Base-by-base conservation (phyloP, 2,797 vertebrate species). In the Acanthornis magna region DNA sequence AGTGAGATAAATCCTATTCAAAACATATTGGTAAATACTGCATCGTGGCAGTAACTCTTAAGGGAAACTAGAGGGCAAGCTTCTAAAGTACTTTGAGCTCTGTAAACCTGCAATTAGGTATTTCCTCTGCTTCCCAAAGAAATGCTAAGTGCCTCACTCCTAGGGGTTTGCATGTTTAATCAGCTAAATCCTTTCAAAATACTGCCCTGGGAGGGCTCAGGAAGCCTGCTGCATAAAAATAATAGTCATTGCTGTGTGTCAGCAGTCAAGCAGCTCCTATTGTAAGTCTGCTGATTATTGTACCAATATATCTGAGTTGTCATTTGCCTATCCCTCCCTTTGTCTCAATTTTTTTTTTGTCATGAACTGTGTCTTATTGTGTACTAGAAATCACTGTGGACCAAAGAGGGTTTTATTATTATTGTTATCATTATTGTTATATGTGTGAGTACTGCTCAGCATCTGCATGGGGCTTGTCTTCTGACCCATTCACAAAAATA, bases 31-130 rank as follows among this genome's bases (percentile, higher is more conserved):
- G 13, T 57, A 61, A 60, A 36, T 61, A 19, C 21, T 45, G 26
- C 38, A 19, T 29, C 1, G 7, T 82, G 83, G 82, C 85, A 90
- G 71, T 96, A 87, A 82, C 91, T 62, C 70, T 43, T 82, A 27
- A 32, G 23, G 45, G 57, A 91, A 93, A 91, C 91, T 91, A 96
- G 96, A 94, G 93, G 95, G 93, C 95, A 96, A 91, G 22, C 94
- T 96, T 93, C 75, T 93, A 96, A 97, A 91, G 61, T 63, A 79
- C 48, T 97, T 91, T 1, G 51, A 23, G 67, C 76, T 73, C 85
- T 54, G 29, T n/a, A 57, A 84, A 82, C 53, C n/a, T 40, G 60
- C 58, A 67, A 32, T 16, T 53, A 60, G n/a, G 15, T 34, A 63
- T 22, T 11, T 60, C 30, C 38, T 48, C 5, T 2, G 26, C 51